Evolutionary conservation across 2,113 vertebrate genomes (phyloP).

Genomic region (Myotis yumanensis): DNA sequence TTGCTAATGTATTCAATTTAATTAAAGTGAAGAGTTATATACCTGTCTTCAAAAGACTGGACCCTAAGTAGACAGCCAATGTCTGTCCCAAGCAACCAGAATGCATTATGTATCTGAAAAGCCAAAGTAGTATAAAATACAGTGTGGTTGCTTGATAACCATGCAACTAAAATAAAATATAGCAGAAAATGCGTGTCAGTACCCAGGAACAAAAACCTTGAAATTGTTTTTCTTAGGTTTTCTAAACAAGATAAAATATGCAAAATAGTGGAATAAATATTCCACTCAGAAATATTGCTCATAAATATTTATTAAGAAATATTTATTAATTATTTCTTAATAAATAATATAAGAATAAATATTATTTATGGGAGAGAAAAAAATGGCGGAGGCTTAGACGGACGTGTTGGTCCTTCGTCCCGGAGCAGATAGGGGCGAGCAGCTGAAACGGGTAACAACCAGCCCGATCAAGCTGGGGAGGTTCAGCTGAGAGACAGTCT

Average conservation of each 20-base stretch:
- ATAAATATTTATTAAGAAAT: not conserved
- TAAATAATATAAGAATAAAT: no score
- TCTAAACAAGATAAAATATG: not conserved
- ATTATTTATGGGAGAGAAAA: no score
- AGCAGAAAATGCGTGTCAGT: not conserved
- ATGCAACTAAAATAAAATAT: not conserved
- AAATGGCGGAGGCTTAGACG: no score
- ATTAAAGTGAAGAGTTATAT: not conserved
- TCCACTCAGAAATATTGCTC: not conserved
- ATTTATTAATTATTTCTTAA: no score
- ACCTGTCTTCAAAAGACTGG: not conserved
- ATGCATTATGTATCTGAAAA: not conserved
- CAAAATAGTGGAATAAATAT: not conserved
- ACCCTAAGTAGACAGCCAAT: not conserved
- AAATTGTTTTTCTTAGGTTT: not conserved
- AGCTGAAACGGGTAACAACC: no score
- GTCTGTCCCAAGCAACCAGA: not conserved
- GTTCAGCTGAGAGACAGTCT: no score
- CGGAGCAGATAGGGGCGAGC: no score
- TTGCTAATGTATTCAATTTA: not conserved
- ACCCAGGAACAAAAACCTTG: not conserved
- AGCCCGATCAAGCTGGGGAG: no score
- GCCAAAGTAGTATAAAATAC: not conserved
- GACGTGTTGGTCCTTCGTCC: no score
- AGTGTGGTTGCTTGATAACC: not conserved